Evolutionary conservation across 2,113 vertebrate species (phyloP), one percentile per base, ranked within the genome.

Genomic region (Corvus hawaiiensis): DNA sequence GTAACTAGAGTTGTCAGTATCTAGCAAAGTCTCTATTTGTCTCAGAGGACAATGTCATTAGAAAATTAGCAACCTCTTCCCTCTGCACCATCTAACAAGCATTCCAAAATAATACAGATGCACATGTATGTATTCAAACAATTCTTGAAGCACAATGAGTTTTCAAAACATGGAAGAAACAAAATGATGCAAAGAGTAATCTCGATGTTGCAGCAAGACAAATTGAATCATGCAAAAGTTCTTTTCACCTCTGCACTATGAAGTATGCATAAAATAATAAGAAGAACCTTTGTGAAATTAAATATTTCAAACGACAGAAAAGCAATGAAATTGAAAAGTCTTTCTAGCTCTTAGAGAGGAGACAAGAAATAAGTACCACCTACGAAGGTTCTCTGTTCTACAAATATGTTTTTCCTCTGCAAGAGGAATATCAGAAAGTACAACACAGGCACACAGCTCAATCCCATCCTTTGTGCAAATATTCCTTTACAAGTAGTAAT

Each of bases 401-500:
- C 11, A 64, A 66, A 19, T 5, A 37, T 3, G 6, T 64, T 68
- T 86, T 66, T 88, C 68, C 76, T 51, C 64, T 75, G 48, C 39
- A 43, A 79, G 43, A 84, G 28, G 20, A 86, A 74, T n/a, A 87
- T 67, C 83, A 54, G 28, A 79, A 93, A 95, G n/a, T 17, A 44
- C 28, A 95, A 63, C 64, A 84, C 1, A 55, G 55, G 72, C 88
- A 87, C 39, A 95, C 8, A 87, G 58, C 77, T 94, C 90, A 85
- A 94, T 61, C 92, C 73, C 63, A 96, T 63, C 88, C 93, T 96
- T 97, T 94, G 81, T 90, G 63, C 94, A 95, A 95, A 97, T 81
- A 96, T 79, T 91, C 93, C 97, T 98, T 98, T 98, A 98, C 91
- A 96, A 98, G 96, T 8, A 98, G 97, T 98, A 98, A 98, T 98